phyloP scores from a whole-genome alignment of 2,797 vertebrate genomes.

The Discoglossus pictus region DNA sequence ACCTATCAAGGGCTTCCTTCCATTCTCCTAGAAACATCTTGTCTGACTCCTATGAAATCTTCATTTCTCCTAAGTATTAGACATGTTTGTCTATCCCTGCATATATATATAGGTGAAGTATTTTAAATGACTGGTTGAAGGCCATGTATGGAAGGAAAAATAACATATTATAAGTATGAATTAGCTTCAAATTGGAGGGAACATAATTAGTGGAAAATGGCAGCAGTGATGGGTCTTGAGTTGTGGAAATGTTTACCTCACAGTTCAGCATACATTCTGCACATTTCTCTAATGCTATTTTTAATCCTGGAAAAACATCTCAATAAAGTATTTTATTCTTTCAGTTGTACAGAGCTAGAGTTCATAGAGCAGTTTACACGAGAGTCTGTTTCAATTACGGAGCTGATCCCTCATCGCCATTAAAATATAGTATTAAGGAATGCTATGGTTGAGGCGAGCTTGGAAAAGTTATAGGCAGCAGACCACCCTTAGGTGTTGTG shows the following conservation, averaged over 20 bases:
- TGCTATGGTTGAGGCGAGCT: not conserved
- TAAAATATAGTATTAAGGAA: constrained; percentile 18
- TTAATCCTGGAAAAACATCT: constrained; percentile 18
- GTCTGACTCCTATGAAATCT: no score
- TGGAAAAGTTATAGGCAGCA: not conserved
- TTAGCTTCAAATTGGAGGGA: constrained; percentile 22
- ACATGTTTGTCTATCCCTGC: no score
- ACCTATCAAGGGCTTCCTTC: no score
- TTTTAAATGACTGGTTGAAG: constrained; percentile 19
- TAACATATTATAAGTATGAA: constrained; percentile 32
- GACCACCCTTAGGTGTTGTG: constrained; percentile 38
- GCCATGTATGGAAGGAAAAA: constrained; percentile 25
- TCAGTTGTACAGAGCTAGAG: constrained; percentile 8
- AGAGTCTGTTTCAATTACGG: constrained; percentile 24
- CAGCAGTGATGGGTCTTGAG: constrained; percentile 4
- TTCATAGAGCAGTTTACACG: constrained; percentile 14
- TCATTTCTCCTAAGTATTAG: no score
- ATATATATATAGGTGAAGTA: no score
- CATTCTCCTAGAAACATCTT: no score
- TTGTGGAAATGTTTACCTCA: constrained; percentile 26
- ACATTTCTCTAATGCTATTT: constrained; percentile 5
- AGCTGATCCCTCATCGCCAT: constrained; percentile 9
- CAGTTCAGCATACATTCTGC: constrained; percentile 1
- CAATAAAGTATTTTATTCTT: constrained; percentile 16
- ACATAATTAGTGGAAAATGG: constrained; percentile 9